Base-by-base conservation (phyloP, 2,113 vertebrate species). In the Bucco capensis region DNA sequence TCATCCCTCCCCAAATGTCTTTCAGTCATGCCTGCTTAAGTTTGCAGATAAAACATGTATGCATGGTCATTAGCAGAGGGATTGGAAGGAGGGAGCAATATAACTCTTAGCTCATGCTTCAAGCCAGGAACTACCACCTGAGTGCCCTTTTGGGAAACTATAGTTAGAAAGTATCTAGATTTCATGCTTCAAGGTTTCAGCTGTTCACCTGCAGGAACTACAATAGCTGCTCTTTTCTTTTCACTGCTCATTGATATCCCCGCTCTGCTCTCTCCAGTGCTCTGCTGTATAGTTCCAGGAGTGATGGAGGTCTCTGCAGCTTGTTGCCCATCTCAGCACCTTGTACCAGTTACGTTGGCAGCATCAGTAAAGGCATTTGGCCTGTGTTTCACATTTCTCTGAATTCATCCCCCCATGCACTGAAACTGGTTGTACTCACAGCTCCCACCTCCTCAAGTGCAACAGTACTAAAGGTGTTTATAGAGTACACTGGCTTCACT, bases 11-110 rank as follows among this genome's bases (percentile, higher is more conserved):
- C 74, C 35, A 50, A 90, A 74, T 79, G 81, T 65, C 83, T 91
- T 94, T 88, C 78, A 70, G 90, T 94, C 86, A 95, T 76, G 90
- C 66, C 92, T 94, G 70, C 83, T 94, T 96, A 93, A 79, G 50
- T 89, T 89, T 79, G 74, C 86, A 90, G 90, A 92, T 90, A 94
- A 94, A 94, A 62, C 86, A 92, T 38, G 73, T 94, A 81, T 89
- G 76, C 88, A 69, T 88, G 86, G 83, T 38, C 89, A 90, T 94
- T 89, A 93, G 51, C 50, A 81, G 65, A 92, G 30, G 35, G 47
- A 31, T 53, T 84, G 58, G 62, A 93, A 84, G 57, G 74, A 87
- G 14, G 10, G 25, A 92, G 42, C 24, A 81, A 83, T 83, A 58
- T 38, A 77, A 73, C 70, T 80, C 75, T 77, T 35, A 56, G 58